phyloP scores from a whole-genome alignment of 2,888 invertebrate species.

The Marasmarcha lunaedactyla region DNA sequence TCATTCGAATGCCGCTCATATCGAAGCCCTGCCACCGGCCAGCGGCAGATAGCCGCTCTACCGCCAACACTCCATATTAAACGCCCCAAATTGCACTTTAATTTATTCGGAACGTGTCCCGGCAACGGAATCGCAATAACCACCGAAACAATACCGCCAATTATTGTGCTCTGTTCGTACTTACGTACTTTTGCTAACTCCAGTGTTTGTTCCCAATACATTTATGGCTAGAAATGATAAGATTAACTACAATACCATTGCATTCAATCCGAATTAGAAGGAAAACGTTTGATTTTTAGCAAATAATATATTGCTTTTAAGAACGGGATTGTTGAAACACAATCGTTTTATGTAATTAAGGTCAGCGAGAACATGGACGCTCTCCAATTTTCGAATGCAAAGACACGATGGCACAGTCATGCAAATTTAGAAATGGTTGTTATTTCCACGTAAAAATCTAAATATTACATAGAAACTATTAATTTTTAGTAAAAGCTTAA shows the following conservation, averaged over 20 bases:
- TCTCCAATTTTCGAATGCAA: neutral
- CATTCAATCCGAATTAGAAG: too few relatives aligned
- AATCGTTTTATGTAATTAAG: neutral
- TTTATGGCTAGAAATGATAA: conserved; percentile 4
- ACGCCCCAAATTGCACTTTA: conserved; percentile 66
- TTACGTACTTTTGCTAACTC: conserved; percentile 17
- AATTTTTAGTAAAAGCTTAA: neutral
- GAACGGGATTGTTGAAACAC: neutral
- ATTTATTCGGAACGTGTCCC: conserved; percentile 68
- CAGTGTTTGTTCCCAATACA: conserved; percentile 6
- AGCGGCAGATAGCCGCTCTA: conserved; percentile 51
- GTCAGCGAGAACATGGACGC: neutral
- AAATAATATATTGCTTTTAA: neutral
- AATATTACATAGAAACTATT: neutral
- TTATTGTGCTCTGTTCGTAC: conserved; percentile 47
- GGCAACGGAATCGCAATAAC: conserved; percentile 66
- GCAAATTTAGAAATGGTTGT: neutral
- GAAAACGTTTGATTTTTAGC: too few relatives aligned
- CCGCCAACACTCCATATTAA: conserved; percentile 65
- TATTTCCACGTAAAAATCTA: neutral
- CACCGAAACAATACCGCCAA: conserved; percentile 55
- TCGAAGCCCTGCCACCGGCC: conserved; percentile 40
- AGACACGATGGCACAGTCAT: neutral
- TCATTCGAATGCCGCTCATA: conserved; percentile 62
- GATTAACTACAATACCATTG: neutral